Conservation (phyloP, 2,888 invertebrate species). For the Euzophera pinguis region DNA sequence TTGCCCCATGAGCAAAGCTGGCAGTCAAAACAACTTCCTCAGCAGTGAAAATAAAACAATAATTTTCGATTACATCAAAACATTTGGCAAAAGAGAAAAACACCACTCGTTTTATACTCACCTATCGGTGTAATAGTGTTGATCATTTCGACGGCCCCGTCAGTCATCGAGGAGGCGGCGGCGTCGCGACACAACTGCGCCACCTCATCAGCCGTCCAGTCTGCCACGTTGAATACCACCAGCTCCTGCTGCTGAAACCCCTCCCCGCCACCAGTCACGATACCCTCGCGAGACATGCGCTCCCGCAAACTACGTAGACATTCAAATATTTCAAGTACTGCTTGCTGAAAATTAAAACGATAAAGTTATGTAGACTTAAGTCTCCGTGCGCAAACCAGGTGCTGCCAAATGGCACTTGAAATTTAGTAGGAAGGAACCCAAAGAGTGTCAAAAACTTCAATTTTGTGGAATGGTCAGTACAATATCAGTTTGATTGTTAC, state of each 20-base stretch:
- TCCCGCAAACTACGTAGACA: slow-evolving; percentile 48
- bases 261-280: slow-evolving; percentile 41
- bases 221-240: slow-evolving; percentile 63
- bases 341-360: slow-evolving; percentile 44
- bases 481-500: too few relatives aligned
- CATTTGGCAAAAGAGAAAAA: too few relatives aligned
- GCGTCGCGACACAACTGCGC: slow-evolving; percentile 56
- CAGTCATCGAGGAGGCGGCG: slow-evolving; percentile 34
- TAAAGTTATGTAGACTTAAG: background rate
- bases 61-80: too few relatives aligned
- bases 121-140: slow-evolving; percentile 45
- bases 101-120: too few relatives aligned
- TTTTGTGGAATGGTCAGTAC: too few relatives aligned
- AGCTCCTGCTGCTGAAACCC: slow-evolving; percentile 46
- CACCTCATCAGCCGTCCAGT: slow-evolving; percentile 65
- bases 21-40: too few relatives aligned
- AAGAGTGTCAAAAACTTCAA: too few relatives aligned
- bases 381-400: too few relatives aligned
- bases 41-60: too few relatives aligned
- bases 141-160: slow-evolving; percentile 47
- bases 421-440: too few relatives aligned
- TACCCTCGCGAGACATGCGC: slow-evolving; percentile 52
- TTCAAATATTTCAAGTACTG: slow-evolving; percentile 55
- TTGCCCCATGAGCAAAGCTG: too few relatives aligned
- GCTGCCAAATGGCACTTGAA: too few relatives aligned